phyloP scores from a whole-genome alignment of 2,888 invertebrate genomes.

The Nebria salina region DNA sequence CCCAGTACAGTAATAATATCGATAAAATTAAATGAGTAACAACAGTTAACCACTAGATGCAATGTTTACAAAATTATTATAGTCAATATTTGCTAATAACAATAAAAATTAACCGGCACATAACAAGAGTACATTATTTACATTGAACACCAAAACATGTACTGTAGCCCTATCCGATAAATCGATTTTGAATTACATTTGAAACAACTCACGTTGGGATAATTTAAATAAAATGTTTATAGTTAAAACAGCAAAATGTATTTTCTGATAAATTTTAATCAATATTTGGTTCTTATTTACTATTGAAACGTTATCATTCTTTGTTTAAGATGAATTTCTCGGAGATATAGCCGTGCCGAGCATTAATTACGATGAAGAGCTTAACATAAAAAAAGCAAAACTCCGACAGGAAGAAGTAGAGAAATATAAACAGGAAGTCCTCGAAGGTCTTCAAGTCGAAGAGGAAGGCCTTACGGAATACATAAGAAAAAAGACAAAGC shows the following conservation, averaged over 20 bases:
- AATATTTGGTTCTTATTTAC: too few species aligned
- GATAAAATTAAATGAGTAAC: background rate
- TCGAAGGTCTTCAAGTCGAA: conserved; percentile 85
- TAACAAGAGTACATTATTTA: background rate
- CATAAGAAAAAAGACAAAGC: conserved; percentile 76
- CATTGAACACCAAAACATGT: background rate
- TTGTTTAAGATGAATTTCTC: conserved; percentile 77
- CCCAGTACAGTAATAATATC: background rate
- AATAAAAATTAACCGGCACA: background rate
- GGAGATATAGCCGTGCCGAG: conserved; percentile 87
- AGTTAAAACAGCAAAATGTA: too few species aligned
- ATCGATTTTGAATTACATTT: too few species aligned
- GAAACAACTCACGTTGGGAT: too few species aligned
- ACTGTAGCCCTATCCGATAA: too few species aligned
- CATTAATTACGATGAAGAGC: conserved; percentile 61
- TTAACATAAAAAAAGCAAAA: conserved; percentile 25
- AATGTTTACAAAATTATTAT: background rate
- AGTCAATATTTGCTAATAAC: background rate
- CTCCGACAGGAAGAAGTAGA: conserved; percentile 79
- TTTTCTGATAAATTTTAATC: too few species aligned
- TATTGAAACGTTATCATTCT: background rate
- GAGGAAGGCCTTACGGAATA: conserved; percentile 84
- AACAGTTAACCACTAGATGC: background rate
- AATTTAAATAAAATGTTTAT: too few species aligned
- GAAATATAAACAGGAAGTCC: conserved; percentile 82